phyloP scores from a whole-genome alignment of 1,140 invertebrate species.

The Brachionus calyciflorus region DNA sequence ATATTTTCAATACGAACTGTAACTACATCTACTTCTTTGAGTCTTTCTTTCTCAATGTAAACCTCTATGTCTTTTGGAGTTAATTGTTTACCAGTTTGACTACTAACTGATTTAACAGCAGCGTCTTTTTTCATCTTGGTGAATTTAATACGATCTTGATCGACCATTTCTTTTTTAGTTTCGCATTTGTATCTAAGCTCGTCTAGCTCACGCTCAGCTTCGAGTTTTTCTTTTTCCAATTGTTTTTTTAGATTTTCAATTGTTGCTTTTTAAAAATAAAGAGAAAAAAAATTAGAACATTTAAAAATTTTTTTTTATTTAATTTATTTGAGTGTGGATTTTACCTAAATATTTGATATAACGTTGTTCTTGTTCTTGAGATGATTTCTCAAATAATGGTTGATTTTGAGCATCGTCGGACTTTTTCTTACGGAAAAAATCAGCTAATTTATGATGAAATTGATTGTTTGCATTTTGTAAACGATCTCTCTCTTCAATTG shows the following conservation, averaged over 20 bases:
- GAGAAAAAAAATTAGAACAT: neutral
- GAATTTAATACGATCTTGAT: neutral
- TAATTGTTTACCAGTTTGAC: neutral
- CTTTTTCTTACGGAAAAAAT: conserved; percentile 60
- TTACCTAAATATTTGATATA: conserved; percentile 61
- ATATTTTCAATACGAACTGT: conserved; percentile 59
- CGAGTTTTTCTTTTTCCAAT: conserved; percentile 1
- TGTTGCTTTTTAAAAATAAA: conserved; percentile 22
- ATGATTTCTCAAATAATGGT: conserved; percentile 57
- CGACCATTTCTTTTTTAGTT: conserved; percentile 54
- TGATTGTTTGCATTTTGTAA: conserved; percentile 56
- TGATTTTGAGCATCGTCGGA: conserved; percentile 52
- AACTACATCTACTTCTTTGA: conserved; percentile 57
- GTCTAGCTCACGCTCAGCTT: conserved; percentile 26
- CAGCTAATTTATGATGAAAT: conserved; percentile 58
- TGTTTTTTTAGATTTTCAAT: conserved; percentile 27
- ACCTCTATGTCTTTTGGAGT: neutral
- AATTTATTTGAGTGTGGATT: too few species aligned
- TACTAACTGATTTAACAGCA: neutral
- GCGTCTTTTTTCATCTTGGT: conserved; percentile 22
- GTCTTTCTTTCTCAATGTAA: conserved; percentile 34
- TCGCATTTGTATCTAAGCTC: conserved; percentile 54
- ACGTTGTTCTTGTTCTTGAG: conserved; percentile 59
- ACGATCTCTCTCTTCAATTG: conserved; percentile 54
- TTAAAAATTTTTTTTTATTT: neutral